Conservation (phyloP, 2,888 invertebrate genomes). For the Brachyptera risi region DNA sequence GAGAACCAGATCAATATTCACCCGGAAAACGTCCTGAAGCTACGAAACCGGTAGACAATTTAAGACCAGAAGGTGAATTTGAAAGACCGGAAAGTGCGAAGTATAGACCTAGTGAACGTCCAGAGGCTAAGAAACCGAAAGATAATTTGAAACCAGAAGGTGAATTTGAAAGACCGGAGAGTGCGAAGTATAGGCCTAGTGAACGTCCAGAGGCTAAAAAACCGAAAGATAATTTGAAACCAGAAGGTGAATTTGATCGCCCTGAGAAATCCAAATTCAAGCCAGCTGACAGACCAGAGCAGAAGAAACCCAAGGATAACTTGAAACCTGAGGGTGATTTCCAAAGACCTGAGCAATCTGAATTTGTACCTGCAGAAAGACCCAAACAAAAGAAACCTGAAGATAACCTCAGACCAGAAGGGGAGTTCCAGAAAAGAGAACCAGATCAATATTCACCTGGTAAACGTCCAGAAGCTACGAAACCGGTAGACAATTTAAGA, state of each 20-base stretch:
- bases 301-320: constrained; percentile 62
- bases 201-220: constrained; percentile 47
- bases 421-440: constrained; percentile 42
- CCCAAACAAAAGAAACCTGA: constrained; percentile 27
- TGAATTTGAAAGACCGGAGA: constrained; percentile 40
- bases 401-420: constrained; percentile 47
- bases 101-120: constrained; percentile 51
- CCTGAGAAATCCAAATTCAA: constrained; percentile 45
- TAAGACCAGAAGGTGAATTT: constrained; percentile 56
- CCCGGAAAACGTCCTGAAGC: constrained; percentile 37
- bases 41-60: constrained; percentile 58
- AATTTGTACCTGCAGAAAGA: constrained; percentile 28
- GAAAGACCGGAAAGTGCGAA: constrained; percentile 44
- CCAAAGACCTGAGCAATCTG: constrained; percentile 43
- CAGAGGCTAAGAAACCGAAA: constrained; percentile 44
- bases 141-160: constrained; percentile 41
- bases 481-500: constrained; percentile 39
- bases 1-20: constrained; percentile 40
- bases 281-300: constrained; percentile 57
- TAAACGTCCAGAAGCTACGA: constrained; percentile 44
- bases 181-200: constrained; percentile 47
- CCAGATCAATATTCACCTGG: constrained; percentile 49
- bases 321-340: constrained; percentile 44
- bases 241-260: constrained; percentile 40
- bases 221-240: constrained; percentile 43